Evolutionary conservation across 2,888 invertebrate genomes (phyloP).

Genomic region (Blomia tropicalis): DNA sequence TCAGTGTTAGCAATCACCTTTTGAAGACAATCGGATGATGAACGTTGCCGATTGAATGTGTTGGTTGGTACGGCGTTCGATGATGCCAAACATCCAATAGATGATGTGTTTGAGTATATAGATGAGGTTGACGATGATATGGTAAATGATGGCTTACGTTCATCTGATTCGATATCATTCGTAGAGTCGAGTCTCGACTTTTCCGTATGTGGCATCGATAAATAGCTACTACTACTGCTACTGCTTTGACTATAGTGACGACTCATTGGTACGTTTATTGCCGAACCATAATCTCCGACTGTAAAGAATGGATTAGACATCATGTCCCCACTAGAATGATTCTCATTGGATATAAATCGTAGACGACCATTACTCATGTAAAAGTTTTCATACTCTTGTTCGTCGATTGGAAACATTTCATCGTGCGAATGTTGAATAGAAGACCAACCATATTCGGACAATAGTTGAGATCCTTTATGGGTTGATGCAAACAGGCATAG

Average conservation of each 20-base stretch:
- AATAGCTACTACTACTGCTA: slow-evolving; percentile 9
- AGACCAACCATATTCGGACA: slow-evolving; percentile 50
- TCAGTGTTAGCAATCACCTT: neutral
- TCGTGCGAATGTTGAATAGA: slow-evolving; percentile 55
- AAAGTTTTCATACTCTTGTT: slow-evolving; percentile 20
- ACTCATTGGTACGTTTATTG: neutral
- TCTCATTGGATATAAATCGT: neutral
- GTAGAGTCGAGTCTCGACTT: neutral
- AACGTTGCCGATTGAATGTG: slow-evolving; percentile 9
- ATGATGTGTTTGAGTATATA: neutral
- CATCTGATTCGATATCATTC: neutral
- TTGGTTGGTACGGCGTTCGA: neutral
- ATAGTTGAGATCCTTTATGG: slow-evolving; percentile 58
- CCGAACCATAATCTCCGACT: neutral
- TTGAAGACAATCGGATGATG: slow-evolving; percentile 15
- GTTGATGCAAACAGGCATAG: slow-evolving; percentile 72
- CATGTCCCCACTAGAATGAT: neutral
- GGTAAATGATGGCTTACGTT: neutral
- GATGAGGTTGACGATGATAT: neutral
- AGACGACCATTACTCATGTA: neutral
- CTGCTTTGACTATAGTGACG: slow-evolving; percentile 6
- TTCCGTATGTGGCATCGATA: neutral
- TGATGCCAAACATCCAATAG: neutral
- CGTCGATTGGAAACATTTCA: slow-evolving; percentile 55
- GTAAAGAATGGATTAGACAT: neutral